phyloP scores from a whole-genome alignment of 1,140 invertebrate genomes.

The Apis dorsata region DNA sequence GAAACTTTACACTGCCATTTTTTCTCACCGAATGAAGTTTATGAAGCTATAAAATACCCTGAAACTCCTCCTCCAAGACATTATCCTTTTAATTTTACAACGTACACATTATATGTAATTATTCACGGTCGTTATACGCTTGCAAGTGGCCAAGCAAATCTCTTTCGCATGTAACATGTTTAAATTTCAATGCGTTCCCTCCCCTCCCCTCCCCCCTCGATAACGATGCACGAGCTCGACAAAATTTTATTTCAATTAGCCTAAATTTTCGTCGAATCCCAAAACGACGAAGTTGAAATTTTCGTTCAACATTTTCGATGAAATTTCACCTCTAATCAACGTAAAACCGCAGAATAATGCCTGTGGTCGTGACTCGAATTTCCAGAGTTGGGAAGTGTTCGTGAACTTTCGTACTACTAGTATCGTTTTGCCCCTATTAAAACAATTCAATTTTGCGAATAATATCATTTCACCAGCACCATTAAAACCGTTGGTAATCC shows the following conservation, averaged over 20 bases:
- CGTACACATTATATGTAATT: conserved; percentile 13
- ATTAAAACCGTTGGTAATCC: no score
- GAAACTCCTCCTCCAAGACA: not conserved
- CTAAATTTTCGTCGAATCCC: not conserved
- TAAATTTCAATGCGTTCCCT: not conserved
- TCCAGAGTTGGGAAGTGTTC: not conserved
- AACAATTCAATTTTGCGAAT: not conserved
- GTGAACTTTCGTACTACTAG: no score
- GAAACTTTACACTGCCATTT: not conserved
- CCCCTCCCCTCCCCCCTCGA: not conserved
- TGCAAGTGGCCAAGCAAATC: not conserved
- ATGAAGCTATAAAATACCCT: conserved; percentile 27
- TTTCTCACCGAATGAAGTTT: conserved; percentile 14
- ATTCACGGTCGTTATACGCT: not conserved
- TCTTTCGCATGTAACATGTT: not conserved
- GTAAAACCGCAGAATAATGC: not conserved
- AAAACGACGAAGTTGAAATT: not conserved
- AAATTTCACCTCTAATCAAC: not conserved
- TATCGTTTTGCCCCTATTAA: not conserved
- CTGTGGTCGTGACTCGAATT: not conserved
- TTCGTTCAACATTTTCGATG: not conserved
- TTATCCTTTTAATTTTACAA: conserved; percentile 15
- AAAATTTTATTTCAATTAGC: not conserved
- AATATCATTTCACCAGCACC: not conserved
- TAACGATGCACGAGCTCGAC: not conserved